These are phyloP conservation scores for Ardeotis arabs DNA, from an alignment of 2,113 vertebrate species.

Conservation along the genomic window DNA sequence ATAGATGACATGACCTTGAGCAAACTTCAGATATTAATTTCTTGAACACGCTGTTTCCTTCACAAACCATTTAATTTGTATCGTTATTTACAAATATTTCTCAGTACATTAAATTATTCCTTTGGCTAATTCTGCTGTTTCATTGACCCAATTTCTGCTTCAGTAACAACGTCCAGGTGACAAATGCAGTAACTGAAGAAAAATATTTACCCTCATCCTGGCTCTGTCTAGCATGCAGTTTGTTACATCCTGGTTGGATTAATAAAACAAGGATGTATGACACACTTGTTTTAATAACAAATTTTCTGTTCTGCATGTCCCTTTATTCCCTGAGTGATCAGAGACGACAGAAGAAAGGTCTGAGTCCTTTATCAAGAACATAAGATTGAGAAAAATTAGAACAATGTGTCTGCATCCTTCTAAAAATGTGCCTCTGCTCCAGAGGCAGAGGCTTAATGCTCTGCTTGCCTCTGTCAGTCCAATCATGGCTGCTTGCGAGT, in stretches of 20 bases:
- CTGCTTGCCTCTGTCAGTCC: background rate
- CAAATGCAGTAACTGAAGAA: background rate
- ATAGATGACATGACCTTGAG: background rate
- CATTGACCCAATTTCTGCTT: background rate
- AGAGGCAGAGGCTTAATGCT: background rate
- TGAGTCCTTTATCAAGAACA: background rate
- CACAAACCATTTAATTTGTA: background rate
- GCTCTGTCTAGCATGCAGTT: background rate
- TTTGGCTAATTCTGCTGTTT: background rate
- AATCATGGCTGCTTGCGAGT: accelerated
- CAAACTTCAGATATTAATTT: background rate
- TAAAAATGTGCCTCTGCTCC: background rate
- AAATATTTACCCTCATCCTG: background rate
- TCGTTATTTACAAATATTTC: background rate
- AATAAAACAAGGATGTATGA: background rate
- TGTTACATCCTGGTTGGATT: background rate
- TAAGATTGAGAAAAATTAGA: background rate
- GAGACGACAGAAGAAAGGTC: background rate
- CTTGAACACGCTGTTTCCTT: background rate
- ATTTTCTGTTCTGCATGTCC: background rate
- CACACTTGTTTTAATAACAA: background rate
- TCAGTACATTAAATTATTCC: background rate
- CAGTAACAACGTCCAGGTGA: background rate
- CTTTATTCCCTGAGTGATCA: background rate
- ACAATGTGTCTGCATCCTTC: background rate